A percentile compares a stretch with the other conserved stretches of the same genome.
Evolutionary conservation across 2,113 vertebrate genomes (phyloP).

Genomic region (Okapia johnstoni): DNA sequence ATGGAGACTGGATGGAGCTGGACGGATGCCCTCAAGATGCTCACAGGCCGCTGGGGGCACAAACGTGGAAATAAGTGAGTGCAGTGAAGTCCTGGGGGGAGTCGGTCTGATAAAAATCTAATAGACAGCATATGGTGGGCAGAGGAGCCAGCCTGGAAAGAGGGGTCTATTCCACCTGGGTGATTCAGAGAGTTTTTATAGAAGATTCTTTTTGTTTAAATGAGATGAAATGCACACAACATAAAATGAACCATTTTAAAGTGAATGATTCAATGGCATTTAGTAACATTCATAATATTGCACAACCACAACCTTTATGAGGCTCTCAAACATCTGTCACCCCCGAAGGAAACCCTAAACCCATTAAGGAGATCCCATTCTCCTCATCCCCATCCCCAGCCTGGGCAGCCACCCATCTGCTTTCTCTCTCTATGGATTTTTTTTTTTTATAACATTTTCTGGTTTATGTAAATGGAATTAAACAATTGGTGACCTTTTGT

Average conservation of each 20-base stretch:
- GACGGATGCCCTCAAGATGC: background rate
- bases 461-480: background rate
- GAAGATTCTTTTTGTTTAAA: background rate
- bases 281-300: background rate
- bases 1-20: too few species aligned
- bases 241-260: background rate
- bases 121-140: background rate
- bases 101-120: background rate
- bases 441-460: background rate
- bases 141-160: background rate
- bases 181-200: background rate
- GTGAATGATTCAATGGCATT: background rate
- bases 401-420: background rate
- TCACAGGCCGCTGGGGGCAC: background rate
- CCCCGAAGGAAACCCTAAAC: background rate
- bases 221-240: background rate
- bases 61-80: background rate
- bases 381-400: background rate
- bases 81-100: background rate
- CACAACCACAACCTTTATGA: too few species aligned
- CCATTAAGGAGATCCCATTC: background rate
- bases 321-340: background rate
- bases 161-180: background rate
- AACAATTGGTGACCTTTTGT: fast-evolving
- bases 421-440: background rate